These are phyloP conservation scores for Dicycla oo DNA, from an alignment of 2,888 invertebrate species.

Conservation along the genomic window DNA sequence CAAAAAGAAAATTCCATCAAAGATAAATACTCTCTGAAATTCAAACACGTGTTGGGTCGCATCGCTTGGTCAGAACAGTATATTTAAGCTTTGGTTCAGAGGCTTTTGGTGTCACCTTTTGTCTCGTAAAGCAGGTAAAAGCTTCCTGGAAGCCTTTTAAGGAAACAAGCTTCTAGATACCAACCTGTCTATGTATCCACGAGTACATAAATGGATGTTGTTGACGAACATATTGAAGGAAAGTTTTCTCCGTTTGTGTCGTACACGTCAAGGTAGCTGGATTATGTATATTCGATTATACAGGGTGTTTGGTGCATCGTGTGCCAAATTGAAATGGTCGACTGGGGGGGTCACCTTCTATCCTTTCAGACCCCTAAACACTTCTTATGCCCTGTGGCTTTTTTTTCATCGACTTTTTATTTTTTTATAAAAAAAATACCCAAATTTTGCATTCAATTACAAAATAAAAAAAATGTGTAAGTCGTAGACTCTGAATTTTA, in stretches of 20 bases:
- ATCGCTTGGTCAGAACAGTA: background rate
- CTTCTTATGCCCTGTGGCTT: too few relatives aligned
- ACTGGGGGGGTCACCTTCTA: too few relatives aligned
- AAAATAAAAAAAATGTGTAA: too few relatives aligned
- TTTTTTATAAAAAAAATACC: too few relatives aligned
- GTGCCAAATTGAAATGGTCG: too few relatives aligned
- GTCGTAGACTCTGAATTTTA: too few relatives aligned
- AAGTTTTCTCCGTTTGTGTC: slow-evolving; percentile 21
- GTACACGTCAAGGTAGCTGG: background rate
- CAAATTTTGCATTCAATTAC: too few relatives aligned
- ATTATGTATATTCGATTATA: background rate
- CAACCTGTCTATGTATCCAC: background rate
- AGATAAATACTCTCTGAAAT: slow-evolving; percentile 10
- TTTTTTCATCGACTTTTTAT: too few relatives aligned
- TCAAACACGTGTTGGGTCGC: background rate
- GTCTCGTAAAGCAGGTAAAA: slow-evolving; percentile 9
- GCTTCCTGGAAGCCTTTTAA: slow-evolving; percentile 31
- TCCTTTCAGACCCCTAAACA: too few relatives aligned
- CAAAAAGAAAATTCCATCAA: background rate
- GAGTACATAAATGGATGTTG: slow-evolving; percentile 5
- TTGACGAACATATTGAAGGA: slow-evolving; percentile 40
- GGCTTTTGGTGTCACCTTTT: slow-evolving; percentile 23
- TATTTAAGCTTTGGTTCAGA: slow-evolving; percentile 6
- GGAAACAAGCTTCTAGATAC: background rate
- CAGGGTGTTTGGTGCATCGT: too few relatives aligned